Evolutionary conservation across 2,113 vertebrate genomes (phyloP), one percentile per base, ranked within the genome.

Genomic region (Callipepla californica): DNA sequence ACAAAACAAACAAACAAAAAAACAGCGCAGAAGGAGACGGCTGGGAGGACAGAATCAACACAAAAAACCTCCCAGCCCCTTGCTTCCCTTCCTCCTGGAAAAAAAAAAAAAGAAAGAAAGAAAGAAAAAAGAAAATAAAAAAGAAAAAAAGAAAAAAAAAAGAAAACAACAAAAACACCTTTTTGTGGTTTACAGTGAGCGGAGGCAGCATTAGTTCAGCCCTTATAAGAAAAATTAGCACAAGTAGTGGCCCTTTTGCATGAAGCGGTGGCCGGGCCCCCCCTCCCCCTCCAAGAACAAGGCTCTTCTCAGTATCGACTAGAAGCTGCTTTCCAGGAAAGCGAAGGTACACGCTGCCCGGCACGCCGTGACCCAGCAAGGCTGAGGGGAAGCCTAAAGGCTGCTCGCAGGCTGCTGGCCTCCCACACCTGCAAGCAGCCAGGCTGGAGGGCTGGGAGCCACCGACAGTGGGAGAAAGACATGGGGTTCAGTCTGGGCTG

Each of bases 241-340:
- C 74, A 69, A 89, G 69, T 38, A 88, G 72, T 50, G 66, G 85
- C 61, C 78, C 62, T 72, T 91, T 78, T 48, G 70, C 2, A 1
- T 51, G 76, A 91, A 85, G 88, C 5, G 4, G 89, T 50, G 53
- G 63, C 67, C 85, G 67, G 65, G 73, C 86, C 85, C 80, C 94
- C 89, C 87, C 89, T 91, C 84, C 80, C 65, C 53, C 55, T 81
- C 58, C 0, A 5, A 55, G 85, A 91, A 80, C 75, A 40, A 74
- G 38, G 68, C 79, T 92, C 58, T 95, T 97, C 95, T 93, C 72
- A 94, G 93, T 96, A 96, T 77, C 0, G 9, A 76, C 76, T 66
- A 78, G 82, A 91, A 90, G 45, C n/a, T 89, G 90, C 95, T 95
- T 97, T 97, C 96, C 96, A 96, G 95, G 95, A 97, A 96, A 96